Percentiles rank a stretch among this genome's conserved stretches.
Conservation (phyloP, 2,888 invertebrate species). For the Eilema caniola region DNA sequence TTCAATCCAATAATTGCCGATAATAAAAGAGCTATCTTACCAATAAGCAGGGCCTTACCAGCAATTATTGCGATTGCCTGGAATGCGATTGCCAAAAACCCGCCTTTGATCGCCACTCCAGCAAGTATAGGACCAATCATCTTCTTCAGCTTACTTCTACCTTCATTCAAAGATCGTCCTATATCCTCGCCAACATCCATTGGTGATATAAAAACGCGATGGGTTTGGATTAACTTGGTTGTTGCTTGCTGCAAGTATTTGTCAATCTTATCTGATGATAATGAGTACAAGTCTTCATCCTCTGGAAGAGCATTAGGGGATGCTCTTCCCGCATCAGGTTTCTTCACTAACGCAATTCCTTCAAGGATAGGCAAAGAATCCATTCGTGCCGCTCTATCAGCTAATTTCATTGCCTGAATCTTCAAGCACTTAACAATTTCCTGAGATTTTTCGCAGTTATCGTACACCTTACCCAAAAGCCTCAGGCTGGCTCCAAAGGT, state of each 20-base stretch:
- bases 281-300: constrained; percentile 87
- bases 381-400: constrained; percentile 88
- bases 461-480: constrained; percentile 85
- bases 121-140: constrained; percentile 90
- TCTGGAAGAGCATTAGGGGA: constrained; percentile 84
- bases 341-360: constrained; percentile 87
- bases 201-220: constrained; percentile 86
- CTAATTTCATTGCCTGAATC: constrained; percentile 89
- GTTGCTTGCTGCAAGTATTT: constrained; percentile 86
- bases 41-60: constrained; percentile 93
- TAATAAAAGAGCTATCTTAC: constrained; percentile 93
- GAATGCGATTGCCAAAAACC: constrained; percentile 91
- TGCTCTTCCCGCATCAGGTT: constrained; percentile 77
- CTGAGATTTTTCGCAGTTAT: constrained; percentile 88
- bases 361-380: constrained; percentile 88
- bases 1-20: constrained; percentile 93
- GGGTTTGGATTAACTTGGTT: constrained; percentile 87
- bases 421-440: constrained; percentile 91
- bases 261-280: constrained; percentile 88
- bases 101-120: constrained; percentile 90
- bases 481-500: constrained; percentile 79
- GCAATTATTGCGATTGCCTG: constrained; percentile 92
- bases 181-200: constrained; percentile 74
- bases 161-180: constrained; percentile 83
- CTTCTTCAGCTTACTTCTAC: constrained; percentile 88